Base-by-base conservation (phyloP, 2,113 vertebrate species). In the Castor canadensis region DNA sequence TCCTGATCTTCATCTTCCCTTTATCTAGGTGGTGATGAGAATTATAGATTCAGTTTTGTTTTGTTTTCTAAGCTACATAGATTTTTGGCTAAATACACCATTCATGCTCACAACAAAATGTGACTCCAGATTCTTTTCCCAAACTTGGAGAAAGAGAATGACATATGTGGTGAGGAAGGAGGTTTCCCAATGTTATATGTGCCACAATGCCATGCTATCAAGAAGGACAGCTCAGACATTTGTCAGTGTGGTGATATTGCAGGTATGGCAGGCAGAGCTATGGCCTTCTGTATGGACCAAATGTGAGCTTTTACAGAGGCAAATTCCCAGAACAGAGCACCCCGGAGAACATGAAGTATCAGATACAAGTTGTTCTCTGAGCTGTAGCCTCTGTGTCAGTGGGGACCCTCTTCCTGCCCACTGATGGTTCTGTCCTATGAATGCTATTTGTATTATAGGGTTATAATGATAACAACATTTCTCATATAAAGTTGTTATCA, bases 1-100 rank as follows among this genome's bases (percentile, higher is more conserved):
- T 64, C 5, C 35, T 94, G 67, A 82, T 56, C 75, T 89, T 90
- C 60, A 86, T 72, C 47, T 90, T 83, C 40, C 32, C 52, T 92
- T 94, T 93, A 76, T 73, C 85, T 92, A 16, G 15, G 0, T 54
- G 64, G 38, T 84, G 67, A 86, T 54, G 83, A 88, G 24, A 95
- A 93, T 82, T 85, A 90, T 1, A 84, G 49, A 72, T 49, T 16
- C 20, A 64, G 16, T 10, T 75, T 69, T 73, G 11, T 40, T 85
- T 89, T 90, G 30, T 79, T 88, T 87, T 54, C 26, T 75, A 77
- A 94, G 24, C 67, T n/a, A 82, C 10, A 19, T 16, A 66, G 7
- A 11, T 89, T 92, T 12, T 80, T 66, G 60, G 26, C 54, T 67
- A 76, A 91, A 89, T 56, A 45, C 28, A 92, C 5, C 20, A 62